Base-by-base conservation (phyloP, 1,140 invertebrate genomes). In the Cydia strobilella region DNA sequence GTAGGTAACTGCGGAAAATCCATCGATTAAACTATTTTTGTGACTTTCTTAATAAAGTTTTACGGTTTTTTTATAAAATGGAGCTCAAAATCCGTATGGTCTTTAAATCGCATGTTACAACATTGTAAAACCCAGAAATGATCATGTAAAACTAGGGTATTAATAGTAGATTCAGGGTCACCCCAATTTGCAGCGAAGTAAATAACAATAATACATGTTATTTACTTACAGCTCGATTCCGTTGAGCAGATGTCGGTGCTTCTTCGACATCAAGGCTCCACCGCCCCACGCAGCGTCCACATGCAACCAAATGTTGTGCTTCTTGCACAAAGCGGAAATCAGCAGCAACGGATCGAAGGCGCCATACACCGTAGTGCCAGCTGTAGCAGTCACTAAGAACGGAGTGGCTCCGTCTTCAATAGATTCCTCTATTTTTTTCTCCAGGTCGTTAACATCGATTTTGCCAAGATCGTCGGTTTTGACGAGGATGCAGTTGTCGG, bases 281-380 rank as follows among this genome's bases (percentile, higher is more conserved):
- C 98, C 98, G 48, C 95, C 95, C 98, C 98, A 99, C 3, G 98
- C 98, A 1, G 98, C 98, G 86, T 99, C 98, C 1, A 99, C 97
- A 86, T 99, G 98, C 35, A 99, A 91, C 98, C 98, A 99, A 73
- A 99, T 87, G 3, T 95, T 95, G 82, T 98, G 95, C 84, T 97
- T 95, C 76, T 96, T 89, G 85, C 98, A 99, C 7, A 99, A 84
- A 27, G 96, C 95, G 0, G 97, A 96, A 62, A 99, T 96, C 23
- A 95, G 93, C 4, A 94, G 91, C 12, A 99, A 84, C 1, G 98
- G 98, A 92, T 99, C 99, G 82, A 97, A 99, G 0, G 98, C 98
- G 0, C 98, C 98, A 51, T 96, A 92, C 0, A 98, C 94, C 75
- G 96, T 97, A 0, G 96, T 97, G 45, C 98, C 98, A 59, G 97